These are phyloP conservation scores for Alentia gelatinosa DNA, from an alignment of 2,888 invertebrate species.

Conservation along the genomic window DNA sequence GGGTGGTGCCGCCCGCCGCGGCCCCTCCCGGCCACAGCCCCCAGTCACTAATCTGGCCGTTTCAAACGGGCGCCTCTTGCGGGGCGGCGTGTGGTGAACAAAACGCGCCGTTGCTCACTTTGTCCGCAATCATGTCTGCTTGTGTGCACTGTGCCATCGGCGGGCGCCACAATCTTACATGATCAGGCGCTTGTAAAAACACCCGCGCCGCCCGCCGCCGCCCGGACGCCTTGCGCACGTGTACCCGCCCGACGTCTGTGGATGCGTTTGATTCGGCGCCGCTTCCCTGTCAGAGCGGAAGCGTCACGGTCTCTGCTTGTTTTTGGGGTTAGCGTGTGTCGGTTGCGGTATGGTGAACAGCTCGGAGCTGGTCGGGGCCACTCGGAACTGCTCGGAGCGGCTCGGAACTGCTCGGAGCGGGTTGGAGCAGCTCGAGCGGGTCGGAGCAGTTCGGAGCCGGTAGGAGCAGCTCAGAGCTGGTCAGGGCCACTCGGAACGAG, in stretches of 20 bases:
- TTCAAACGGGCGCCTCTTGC: slow-evolving; percentile 32
- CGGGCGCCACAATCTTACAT: slow-evolving; percentile 20
- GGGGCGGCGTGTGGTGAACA: slow-evolving; percentile 24
- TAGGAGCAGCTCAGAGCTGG: no score
- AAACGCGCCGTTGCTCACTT: slow-evolving; percentile 40
- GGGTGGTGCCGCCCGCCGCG: slow-evolving; percentile 17
- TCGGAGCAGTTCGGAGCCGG: no score
- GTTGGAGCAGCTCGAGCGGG: no score
- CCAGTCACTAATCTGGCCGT: slow-evolving; percentile 37
- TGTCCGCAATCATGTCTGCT: slow-evolving; percentile 51
- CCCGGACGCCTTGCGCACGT: neutral
- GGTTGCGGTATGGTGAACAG: no score
- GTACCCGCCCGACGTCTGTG: neutral
- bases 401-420: no score
- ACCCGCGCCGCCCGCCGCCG: neutral
- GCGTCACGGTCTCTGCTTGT: no score
- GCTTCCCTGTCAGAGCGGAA: no score
- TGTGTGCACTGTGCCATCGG: neutral
- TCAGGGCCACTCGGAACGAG: no score
- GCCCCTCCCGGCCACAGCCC: neutral
- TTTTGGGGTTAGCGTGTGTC: no score
- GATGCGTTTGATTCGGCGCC: no score
- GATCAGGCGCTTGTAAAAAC: neutral
- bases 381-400: no score
- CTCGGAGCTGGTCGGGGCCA: no score